A percentile compares a stretch with the other conserved stretches of the same genome.
Evolutionary conservation across 2,113 vertebrate species (phyloP).

Genomic region (Cochlearius cochlearius): DNA sequence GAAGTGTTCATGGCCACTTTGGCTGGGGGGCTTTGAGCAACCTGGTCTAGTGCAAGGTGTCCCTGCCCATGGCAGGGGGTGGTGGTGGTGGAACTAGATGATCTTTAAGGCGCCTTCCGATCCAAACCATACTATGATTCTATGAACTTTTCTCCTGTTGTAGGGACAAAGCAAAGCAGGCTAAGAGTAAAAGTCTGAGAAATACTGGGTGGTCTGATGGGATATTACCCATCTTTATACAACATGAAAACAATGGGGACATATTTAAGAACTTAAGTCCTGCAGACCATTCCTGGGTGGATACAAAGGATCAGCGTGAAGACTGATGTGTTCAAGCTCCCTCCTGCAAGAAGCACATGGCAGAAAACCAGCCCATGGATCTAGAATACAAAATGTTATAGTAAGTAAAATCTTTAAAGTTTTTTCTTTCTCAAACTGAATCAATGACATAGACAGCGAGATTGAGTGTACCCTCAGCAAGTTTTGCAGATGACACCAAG

Average conservation of each 20-base stretch:
- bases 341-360: not conserved
- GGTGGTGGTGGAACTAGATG: too few species aligned
- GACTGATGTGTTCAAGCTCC: not conserved
- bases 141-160: not conserved
- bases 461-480: too few species aligned
- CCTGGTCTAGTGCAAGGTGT: too few species aligned
- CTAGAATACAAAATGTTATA: not conserved
- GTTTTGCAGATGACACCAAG: too few species aligned
- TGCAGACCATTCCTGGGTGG: not conserved
- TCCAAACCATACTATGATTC: too few species aligned
- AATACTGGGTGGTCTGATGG: not conserved
- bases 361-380: not conserved
- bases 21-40: too few species aligned
- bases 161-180: not conserved
- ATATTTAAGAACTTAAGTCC: not conserved
- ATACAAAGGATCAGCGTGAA: not conserved
- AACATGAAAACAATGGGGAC: not conserved
- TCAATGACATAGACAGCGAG: too few species aligned
- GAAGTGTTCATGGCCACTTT: too few species aligned
- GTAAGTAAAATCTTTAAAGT: not conserved
- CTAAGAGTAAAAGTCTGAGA: not conserved
- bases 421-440: not conserved
- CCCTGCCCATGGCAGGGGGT: too few species aligned
- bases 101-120: too few species aligned
- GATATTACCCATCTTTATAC: not conserved